phyloP scores from a whole-genome alignment of 2,113 vertebrate species.

The Nanger granti region DNA sequence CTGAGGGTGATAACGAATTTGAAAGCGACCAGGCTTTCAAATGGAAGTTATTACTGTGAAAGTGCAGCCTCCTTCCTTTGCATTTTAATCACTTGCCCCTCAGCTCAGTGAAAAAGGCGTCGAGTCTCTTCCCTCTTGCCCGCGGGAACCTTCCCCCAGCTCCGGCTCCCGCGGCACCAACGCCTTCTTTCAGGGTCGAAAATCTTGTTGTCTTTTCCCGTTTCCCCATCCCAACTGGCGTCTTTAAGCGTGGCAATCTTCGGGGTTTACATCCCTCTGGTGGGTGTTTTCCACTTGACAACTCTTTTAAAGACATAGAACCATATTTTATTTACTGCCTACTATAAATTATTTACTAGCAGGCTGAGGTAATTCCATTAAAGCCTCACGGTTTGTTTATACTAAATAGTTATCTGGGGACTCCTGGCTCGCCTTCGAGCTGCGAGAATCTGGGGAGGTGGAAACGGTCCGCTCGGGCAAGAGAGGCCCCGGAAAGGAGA shows the following conservation, averaged over 20 bases:
- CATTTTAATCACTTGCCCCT: constrained; percentile 12
- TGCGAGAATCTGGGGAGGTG: background rate
- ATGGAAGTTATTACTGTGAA: background rate
- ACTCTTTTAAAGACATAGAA: constrained; percentile 71
- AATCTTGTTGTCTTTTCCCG: constrained; percentile 3
- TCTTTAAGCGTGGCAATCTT: constrained; percentile 52
- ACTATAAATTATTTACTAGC: constrained; percentile 81
- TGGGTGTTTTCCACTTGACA: constrained; percentile 56
- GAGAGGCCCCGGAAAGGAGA: background rate
- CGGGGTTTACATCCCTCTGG: constrained; percentile 44
- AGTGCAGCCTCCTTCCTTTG: background rate
- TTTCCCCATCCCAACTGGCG: background rate
- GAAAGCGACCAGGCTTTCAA: background rate
- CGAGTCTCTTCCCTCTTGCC: background rate
- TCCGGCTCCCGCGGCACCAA: background rate
- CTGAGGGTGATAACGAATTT: constrained; percentile 23
- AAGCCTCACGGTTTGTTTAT: constrained; percentile 70
- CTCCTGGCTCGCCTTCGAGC: constrained; percentile 49
- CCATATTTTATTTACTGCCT: constrained; percentile 81
- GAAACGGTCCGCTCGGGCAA: background rate
- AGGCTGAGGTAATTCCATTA: constrained; percentile 77
- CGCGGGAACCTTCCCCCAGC: background rate
- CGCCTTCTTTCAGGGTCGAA: background rate
- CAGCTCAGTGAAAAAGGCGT: background rate
- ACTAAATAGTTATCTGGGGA: constrained; percentile 76